Conservation (phyloP, 2,113 vertebrate genomes). For the Axis porcinus region DNA sequence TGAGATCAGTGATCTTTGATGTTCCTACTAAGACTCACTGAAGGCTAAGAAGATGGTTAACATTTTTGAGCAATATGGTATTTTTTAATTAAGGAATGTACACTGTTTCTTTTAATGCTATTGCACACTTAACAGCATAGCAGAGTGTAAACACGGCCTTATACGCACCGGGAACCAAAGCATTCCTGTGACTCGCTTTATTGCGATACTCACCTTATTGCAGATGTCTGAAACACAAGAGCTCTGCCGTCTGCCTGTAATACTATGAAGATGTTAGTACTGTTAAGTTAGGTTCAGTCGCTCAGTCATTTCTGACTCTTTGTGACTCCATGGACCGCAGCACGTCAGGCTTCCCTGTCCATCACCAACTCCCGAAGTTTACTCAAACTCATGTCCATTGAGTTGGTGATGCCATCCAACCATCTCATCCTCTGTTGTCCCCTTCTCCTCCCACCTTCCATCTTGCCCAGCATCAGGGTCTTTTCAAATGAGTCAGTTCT, state of each 20-base stretch:
- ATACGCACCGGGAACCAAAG: background rate
- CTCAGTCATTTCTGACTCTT: background rate
- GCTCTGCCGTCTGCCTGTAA: background rate
- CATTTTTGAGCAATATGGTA: background rate
- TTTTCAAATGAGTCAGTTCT: too few relatives aligned
- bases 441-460: too few relatives aligned
- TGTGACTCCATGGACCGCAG: background rate
- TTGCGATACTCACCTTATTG: rapidly evolving
- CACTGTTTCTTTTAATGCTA: background rate
- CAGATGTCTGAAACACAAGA: rapidly evolving
- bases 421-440: too few relatives aligned
- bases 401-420: too few relatives aligned
- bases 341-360: background rate
- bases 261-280: background rate
- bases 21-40: background rate
- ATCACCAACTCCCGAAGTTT: background rate
- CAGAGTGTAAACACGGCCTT: background rate
- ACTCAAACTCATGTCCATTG: background rate
- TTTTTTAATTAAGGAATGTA: background rate
- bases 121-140: rapidly evolving
- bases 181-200: background rate
- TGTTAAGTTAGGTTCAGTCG: background rate
- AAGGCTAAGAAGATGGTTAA: background rate
- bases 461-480: too few relatives aligned
- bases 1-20: background rate